Percentiles rank a stretch among this genome's conserved stretches.
Conservation (phyloP, 2,888 invertebrate species). For the Trachelus tabidus region DNA sequence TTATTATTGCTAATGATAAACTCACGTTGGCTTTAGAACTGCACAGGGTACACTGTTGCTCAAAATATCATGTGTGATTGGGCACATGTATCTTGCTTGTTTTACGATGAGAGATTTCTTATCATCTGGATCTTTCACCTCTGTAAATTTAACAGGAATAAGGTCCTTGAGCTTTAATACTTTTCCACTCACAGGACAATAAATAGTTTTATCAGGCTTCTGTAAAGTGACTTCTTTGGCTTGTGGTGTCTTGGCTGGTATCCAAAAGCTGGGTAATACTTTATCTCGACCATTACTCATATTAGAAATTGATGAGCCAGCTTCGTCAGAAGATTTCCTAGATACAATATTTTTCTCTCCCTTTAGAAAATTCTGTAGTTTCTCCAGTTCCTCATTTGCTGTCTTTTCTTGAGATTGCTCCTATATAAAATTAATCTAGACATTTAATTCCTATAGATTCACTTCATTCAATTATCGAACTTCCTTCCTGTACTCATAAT, state of each 20-base stretch:
- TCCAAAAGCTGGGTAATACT: constrained; percentile 94
- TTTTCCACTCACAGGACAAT: constrained; percentile 87
- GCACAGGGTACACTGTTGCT: constrained; percentile 95
- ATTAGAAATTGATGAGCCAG: constrained; percentile 76
- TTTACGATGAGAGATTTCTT: constrained; percentile 89
- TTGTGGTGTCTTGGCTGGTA: constrained; percentile 92
- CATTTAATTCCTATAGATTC: neutral
- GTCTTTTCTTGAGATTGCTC: constrained; percentile 77
- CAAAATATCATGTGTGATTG: constrained; percentile 95
- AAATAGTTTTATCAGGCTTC: constrained; percentile 83
- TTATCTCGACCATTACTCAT: constrained; percentile 83
- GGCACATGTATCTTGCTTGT: constrained; percentile 95
- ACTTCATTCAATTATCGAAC: neutral
- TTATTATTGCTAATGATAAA: constrained; percentile 25
- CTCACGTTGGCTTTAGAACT: constrained; percentile 88
- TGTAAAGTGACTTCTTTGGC: constrained; percentile 76
- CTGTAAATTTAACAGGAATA: constrained; percentile 91
- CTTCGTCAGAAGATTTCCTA: constrained; percentile 27
- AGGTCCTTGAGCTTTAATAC: constrained; percentile 92
- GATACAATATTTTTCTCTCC: constrained; percentile 81
- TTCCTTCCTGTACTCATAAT: neutral
- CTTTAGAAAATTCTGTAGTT: constrained; percentile 83
- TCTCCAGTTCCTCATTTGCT: constrained; percentile 79
- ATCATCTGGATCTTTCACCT: constrained; percentile 87
- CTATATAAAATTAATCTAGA: constrained; percentile 33